A percentile compares a stretch with the other conserved stretches of the same genome.
Conservation (phyloP, 2,888 invertebrate genomes). For the Ophion ventricosus region DNA sequence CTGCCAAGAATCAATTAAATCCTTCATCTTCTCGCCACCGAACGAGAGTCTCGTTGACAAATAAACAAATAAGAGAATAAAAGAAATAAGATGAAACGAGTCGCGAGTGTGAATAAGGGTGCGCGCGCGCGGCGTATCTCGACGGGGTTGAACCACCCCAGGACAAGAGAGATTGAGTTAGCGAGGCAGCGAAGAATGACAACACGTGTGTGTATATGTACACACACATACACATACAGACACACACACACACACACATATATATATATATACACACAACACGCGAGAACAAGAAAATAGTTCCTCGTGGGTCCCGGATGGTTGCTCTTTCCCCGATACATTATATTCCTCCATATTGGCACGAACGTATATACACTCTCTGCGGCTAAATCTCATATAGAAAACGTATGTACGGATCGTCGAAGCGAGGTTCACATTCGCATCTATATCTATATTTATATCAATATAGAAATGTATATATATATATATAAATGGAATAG, state of each 20-base stretch:
- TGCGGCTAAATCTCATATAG: conserved; percentile 58
- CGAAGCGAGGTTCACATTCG: conserved; percentile 1
- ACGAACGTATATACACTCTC: conserved; percentile 50
- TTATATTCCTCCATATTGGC: conserved; percentile 38
- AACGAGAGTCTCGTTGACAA: neutral
- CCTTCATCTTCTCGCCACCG: conserved; percentile 29
- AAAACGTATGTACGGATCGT: conserved; percentile 63
- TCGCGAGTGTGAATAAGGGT: neutral
- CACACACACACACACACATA: neutral
- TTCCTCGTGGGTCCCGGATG: conserved; percentile 55
- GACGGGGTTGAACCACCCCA: neutral
- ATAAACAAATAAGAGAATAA: conserved; percentile 2
- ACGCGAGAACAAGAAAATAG: conserved; percentile 42
- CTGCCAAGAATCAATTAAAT: no score
- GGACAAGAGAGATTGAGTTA: conserved; percentile 56
- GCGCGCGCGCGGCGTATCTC: neutral
- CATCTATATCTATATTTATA: conserved; percentile 12
- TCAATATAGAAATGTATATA: conserved; percentile 15
- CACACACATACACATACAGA: neutral
- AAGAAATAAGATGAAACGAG: neutral
- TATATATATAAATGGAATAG: conserved; percentile 16
- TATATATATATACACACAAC: neutral
- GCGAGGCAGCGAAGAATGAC: conserved; percentile 36
- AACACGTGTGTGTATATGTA: neutral
- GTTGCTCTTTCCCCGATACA: conserved; percentile 44